Evolutionary conservation across 2,888 invertebrate genomes (phyloP).

Genomic region (Drosophila niveifrons): DNA sequence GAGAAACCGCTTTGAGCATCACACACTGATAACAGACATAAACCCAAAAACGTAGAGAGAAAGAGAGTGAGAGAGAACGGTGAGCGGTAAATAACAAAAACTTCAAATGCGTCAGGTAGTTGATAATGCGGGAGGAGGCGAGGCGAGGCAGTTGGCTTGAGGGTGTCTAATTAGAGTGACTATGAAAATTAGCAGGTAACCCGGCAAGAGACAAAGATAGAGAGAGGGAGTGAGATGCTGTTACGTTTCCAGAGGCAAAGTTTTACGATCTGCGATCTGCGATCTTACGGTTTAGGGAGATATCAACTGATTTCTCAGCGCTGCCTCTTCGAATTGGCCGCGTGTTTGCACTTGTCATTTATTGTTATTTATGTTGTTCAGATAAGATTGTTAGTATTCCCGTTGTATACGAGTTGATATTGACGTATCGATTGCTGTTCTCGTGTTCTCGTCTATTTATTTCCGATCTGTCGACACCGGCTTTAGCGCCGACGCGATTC

Average conservation of each 20-base stretch:
- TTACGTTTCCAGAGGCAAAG: conserved; percentile 11
- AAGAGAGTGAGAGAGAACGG: conserved; percentile 16
- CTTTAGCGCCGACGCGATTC: conserved; percentile 26
- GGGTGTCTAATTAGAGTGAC: conserved; percentile 63
- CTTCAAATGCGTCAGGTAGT: conserved; percentile 38
- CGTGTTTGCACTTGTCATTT: conserved; percentile 45
- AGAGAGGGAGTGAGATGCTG: conserved; percentile 16
- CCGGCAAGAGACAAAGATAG: neutral
- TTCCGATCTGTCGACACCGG: conserved; percentile 62
- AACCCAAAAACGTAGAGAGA: conserved; percentile 2
- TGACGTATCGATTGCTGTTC: conserved; percentile 34
- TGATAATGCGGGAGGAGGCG: conserved; percentile 12
- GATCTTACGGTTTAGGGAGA: conserved; percentile 13
- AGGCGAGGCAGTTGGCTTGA: neutral
- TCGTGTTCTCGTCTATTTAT: conserved; percentile 26
- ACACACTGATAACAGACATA: conserved; percentile 55
- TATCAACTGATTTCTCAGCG: conserved; percentile 42
- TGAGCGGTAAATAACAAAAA: conserved; percentile 29
- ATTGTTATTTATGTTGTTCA: conserved; percentile 65
- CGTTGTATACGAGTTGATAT: conserved; percentile 13
- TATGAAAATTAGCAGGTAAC: conserved; percentile 68
- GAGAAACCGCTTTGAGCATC: conserved; percentile 40
- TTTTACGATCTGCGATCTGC: conserved; percentile 27
- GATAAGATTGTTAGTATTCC: conserved; percentile 59
- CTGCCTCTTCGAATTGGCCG: conserved; percentile 7